phyloP scores from a whole-genome alignment of 2,888 invertebrate species.

The Eupithecia vulgata region DNA sequence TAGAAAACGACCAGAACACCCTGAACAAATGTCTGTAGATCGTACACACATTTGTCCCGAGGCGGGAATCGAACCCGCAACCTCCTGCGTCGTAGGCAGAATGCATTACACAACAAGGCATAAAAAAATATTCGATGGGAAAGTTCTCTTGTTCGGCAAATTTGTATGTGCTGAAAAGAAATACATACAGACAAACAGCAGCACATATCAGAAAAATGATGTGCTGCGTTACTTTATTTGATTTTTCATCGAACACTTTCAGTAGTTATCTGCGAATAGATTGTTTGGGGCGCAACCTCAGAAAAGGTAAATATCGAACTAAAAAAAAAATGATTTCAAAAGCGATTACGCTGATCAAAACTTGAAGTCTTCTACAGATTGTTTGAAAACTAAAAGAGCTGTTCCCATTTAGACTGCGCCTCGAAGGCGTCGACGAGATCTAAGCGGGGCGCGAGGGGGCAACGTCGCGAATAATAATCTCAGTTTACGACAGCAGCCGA shows the following conservation, averaged over 20 bases:
- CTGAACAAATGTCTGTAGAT: too few relatives aligned
- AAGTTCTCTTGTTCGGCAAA: neutral
- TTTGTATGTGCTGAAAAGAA: neutral
- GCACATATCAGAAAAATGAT: too few relatives aligned
- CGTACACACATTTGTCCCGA: too few relatives aligned
- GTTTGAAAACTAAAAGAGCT: conserved; percentile 3
- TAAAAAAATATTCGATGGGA: neutral
- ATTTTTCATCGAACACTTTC: neutral
- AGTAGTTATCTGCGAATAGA: neutral
- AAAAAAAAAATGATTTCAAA: neutral
- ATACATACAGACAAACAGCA: too few relatives aligned
- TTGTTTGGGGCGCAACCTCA: neutral
- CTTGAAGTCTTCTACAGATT: neutral
- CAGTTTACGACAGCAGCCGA: conserved; percentile 83
- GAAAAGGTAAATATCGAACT: neutral
- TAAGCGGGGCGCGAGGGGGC: conserved; percentile 53
- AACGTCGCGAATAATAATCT: conserved; percentile 82
- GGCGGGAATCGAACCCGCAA: too few relatives aligned
- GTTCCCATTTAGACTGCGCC: conserved; percentile 16
- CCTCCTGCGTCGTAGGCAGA: too few relatives aligned
- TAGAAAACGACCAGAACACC: too few relatives aligned
- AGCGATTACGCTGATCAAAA: neutral
- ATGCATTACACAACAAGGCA: neutral
- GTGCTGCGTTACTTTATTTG: neutral
- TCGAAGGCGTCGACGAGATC: conserved; percentile 51